These are phyloP conservation scores for Hippoglossus stenolepis DNA, from an alignment of 2,113 vertebrate genomes.

Conservation along the genomic window DNA sequence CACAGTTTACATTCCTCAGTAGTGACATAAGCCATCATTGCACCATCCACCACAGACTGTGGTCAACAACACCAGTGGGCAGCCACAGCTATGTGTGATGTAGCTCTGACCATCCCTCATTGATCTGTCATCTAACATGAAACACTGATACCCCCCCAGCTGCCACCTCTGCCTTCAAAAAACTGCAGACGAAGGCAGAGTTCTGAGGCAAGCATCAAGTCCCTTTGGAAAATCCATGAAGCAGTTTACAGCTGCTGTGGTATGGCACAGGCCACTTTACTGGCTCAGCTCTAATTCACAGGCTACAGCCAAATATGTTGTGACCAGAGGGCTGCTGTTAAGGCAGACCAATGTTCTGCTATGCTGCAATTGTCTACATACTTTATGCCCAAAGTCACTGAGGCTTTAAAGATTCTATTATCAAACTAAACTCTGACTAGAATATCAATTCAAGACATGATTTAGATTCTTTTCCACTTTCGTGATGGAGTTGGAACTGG, in stretches of 20 bases:
- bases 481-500: no score
- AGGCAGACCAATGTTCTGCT: conserved; percentile 30
- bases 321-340: conserved; percentile 25
- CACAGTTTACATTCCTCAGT: conserved; percentile 8
- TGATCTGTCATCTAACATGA: conserved; percentile 32
- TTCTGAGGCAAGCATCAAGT: conserved; percentile 23
- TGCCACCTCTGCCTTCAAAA: conserved; percentile 14
- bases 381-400: conserved; percentile 1
- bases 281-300: conserved; percentile 26
- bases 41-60: not conserved
- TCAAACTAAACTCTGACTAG: not conserved
- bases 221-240: conserved; percentile 54
- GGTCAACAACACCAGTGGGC: not conserved
- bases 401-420: conserved; percentile 5
- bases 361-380: conserved; percentile 3
- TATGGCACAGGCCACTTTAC: conserved; percentile 40
- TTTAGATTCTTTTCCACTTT: no score
- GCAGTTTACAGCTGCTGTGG: conserved; percentile 40
- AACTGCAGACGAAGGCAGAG: conserved; percentile 24
- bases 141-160: not conserved
- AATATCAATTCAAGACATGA: not conserved
- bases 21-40: not conserved
- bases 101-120: conserved; percentile 2
- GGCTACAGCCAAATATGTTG: conserved; percentile 10
- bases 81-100: conserved; percentile 36